phyloP scores from a whole-genome alignment of 2,113 vertebrate genomes.

The Mesocricetus auratus region DNA sequence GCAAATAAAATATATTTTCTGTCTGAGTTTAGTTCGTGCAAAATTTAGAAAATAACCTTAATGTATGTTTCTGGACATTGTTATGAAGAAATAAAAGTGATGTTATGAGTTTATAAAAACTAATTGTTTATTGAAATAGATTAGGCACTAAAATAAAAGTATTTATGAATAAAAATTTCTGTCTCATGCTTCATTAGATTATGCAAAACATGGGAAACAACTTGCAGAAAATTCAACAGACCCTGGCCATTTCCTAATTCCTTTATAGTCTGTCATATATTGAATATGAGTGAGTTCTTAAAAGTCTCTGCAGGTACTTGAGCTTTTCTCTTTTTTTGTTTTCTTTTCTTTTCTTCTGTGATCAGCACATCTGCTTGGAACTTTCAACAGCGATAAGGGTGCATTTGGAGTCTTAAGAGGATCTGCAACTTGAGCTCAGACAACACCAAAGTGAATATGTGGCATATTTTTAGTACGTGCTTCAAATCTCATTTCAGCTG shows the following conservation, averaged over 20 bases:
- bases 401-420: neutral
- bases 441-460: neutral
- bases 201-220: neutral
- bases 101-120: neutral
- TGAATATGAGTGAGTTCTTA: neutral
- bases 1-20: neutral
- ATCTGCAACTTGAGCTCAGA: neutral
- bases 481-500: neutral
- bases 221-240: neutral
- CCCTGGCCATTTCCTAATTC: neutral
- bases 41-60: neutral
- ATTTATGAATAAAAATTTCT: slow-evolving; percentile 50
- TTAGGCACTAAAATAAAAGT: slow-evolving; percentile 26
- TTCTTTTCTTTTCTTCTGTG: neutral
- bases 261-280: slow-evolving; percentile 18
- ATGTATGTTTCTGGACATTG: neutral
- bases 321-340: neutral
- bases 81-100: slow-evolving; percentile 12
- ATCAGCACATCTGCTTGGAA: neutral
- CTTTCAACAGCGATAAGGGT: neutral
- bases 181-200: neutral
- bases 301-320: slow-evolving; percentile 15
- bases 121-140: slow-evolving; percentile 24
- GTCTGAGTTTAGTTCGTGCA: neutral
- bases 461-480: neutral